Evolutionary conservation across 2,888 invertebrate genomes (phyloP).

Genomic region (Cheilosia grossa): DNA sequence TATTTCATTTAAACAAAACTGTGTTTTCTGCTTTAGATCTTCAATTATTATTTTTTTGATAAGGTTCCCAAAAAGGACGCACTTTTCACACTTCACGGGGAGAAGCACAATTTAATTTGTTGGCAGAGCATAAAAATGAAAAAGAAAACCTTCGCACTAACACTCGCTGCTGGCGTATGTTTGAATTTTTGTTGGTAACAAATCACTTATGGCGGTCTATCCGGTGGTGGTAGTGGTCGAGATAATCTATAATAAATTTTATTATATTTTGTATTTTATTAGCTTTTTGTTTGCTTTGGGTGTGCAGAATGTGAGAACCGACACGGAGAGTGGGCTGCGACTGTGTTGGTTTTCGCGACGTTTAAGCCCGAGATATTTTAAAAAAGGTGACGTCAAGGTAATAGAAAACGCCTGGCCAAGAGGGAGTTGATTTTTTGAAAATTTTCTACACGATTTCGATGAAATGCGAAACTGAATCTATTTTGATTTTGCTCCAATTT

Average conservation of each 20-base stretch:
- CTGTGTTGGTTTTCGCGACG: conserved; percentile 32
- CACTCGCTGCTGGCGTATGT: conserved; percentile 31
- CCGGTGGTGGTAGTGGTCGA: conserved; percentile 26
- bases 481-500: conserved; percentile 4
- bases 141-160: conserved; percentile 17
- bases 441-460: not conserved
- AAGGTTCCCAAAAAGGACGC: no score
- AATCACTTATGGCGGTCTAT: conserved; percentile 53
- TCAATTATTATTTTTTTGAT: no score
- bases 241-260: conserved; percentile 54
- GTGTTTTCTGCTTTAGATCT: not conserved
- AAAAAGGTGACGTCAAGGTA: conserved; percentile 80
- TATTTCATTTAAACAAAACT: conserved; percentile 18
- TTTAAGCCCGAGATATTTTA: conserved; percentile 30
- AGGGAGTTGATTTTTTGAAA: not conserved
- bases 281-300: conserved; percentile 47
- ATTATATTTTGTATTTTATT: conserved; percentile 46
- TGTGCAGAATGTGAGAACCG: conserved; percentile 35
- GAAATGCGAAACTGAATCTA: not conserved
- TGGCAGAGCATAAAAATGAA: not conserved
- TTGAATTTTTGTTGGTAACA: conserved; percentile 24
- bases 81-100: conserved; percentile 43
- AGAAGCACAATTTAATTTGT: not conserved
- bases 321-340: conserved; percentile 48
- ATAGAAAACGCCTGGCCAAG: conserved; percentile 56